phyloP scores from a whole-genome alignment of 2,113 vertebrate genomes.

The Gallinago jamesoni region DNA sequence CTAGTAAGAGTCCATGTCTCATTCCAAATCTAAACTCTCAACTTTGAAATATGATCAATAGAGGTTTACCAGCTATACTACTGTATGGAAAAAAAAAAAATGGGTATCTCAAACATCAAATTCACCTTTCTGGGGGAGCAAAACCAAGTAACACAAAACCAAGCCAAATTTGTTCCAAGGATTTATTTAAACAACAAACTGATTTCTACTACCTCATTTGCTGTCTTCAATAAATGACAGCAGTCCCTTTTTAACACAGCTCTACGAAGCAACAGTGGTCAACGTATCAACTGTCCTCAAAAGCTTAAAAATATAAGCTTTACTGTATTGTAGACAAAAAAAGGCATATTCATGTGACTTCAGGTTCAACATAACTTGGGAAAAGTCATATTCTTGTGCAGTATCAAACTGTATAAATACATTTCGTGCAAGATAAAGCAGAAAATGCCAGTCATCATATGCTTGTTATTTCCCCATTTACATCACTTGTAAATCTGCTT shows the following conservation, averaged over 20 bases:
- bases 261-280: slow-evolving; percentile 48
- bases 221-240: slow-evolving; percentile 61
- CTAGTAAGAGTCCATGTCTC: neutral
- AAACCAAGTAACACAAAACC: slow-evolving; percentile 16
- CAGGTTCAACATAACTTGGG: neutral
- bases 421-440: slow-evolving; percentile 67
- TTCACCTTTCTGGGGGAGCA: neutral
- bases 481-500: neutral
- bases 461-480: slow-evolving; percentile 78
- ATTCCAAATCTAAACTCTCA: neutral
- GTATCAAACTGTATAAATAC: neutral
- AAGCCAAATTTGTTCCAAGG: neutral
- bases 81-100: neutral
- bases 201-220: slow-evolving; percentile 59
- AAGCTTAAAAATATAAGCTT: slow-evolving; percentile 39
- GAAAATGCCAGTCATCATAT: slow-evolving; percentile 62
- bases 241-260: slow-evolving; percentile 53
- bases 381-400: slow-evolving; percentile 16
- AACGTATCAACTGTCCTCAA: slow-evolving; percentile 56
- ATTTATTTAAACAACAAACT: slow-evolving; percentile 48
- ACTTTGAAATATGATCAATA: neutral
- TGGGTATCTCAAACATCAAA: neutral
- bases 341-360: slow-evolving; percentile 37
- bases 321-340: slow-evolving; percentile 57
- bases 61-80: neutral